These are phyloP conservation scores for Emydoidea blandingii DNA, from an alignment of 2,797 vertebrate species.

Conservation along the genomic window DNA sequence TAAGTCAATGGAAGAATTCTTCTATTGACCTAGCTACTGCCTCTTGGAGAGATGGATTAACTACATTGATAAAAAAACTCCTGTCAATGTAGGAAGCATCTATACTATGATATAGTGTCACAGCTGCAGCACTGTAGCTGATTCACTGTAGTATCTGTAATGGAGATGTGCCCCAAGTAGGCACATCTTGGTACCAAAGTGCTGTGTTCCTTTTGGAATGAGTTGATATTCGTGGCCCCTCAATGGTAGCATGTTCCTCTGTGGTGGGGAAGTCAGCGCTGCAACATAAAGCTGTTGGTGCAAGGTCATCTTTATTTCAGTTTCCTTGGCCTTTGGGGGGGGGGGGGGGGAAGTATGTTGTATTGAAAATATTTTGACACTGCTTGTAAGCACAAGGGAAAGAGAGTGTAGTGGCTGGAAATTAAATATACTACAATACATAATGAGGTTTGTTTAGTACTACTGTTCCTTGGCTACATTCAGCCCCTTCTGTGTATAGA, in stretches of 20 bases:
- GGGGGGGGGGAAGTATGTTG: neutral
- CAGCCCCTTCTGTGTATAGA: neutral
- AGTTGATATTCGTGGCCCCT: neutral
- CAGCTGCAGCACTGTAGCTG: neutral
- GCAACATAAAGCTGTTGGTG: neutral
- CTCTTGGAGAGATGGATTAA: neutral
- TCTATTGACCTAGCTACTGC: neutral
- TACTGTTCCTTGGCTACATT: neutral
- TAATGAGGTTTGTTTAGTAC: neutral
- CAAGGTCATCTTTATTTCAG: fast-evolving
- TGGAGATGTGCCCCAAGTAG: neutral
- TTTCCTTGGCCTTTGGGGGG: neutral
- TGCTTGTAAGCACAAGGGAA: neutral
- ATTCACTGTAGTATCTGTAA: neutral
- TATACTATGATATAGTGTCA: too few relatives aligned
- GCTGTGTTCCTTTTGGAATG: neutral
- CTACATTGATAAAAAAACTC: neutral
- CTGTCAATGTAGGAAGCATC: neutral
- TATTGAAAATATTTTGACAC: neutral
- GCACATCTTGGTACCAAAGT: neutral
- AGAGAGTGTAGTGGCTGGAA: neutral
- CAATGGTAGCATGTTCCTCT: neutral
- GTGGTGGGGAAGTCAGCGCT: neutral
- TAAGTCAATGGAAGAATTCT: neutral
- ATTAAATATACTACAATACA: neutral